Evolutionary conservation across 2,888 invertebrate species (phyloP).

Genomic region (Drosophila aldrichi): DNA sequence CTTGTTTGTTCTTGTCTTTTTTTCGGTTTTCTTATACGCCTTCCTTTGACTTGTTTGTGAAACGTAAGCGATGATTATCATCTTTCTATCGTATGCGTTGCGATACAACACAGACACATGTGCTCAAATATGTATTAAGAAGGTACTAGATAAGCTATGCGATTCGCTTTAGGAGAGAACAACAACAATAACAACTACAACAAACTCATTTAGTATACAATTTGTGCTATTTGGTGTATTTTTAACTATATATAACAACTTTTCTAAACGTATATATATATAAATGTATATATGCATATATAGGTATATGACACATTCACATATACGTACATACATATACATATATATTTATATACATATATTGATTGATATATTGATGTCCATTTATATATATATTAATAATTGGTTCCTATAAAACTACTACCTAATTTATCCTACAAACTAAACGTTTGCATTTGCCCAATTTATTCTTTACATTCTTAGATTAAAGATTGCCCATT

Average conservation of each 20-base stretch:
- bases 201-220: conserved; percentile 37
- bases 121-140: conserved; percentile 14
- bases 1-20: neutral
- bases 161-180: conserved; percentile 4
- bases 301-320: neutral
- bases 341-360: conserved; percentile 8
- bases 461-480: conserved; percentile 21
- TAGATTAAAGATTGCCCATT: conserved; percentile 43
- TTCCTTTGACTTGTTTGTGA: conserved; percentile 27
- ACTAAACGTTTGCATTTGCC: conserved; percentile 37
- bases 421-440: conserved; percentile 13
- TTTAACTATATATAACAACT: conserved; percentile 13
- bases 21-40: neutral
- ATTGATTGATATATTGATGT: conserved; percentile 26
- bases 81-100: conserved; percentile 38
- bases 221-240: conserved; percentile 31
- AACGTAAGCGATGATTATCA: conserved; percentile 59
- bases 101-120: conserved; percentile 34
- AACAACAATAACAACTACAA: neutral
- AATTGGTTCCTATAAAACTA: conserved; percentile 2
- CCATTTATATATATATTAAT: conserved; percentile 15
- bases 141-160: conserved; percentile 6
- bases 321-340: neutral
- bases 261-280: neutral
- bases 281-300: conserved; percentile 1